These are phyloP conservation scores for Tupaia chinensis DNA, from an alignment of 2,113 vertebrate genomes.

Conservation along the genomic window DNA sequence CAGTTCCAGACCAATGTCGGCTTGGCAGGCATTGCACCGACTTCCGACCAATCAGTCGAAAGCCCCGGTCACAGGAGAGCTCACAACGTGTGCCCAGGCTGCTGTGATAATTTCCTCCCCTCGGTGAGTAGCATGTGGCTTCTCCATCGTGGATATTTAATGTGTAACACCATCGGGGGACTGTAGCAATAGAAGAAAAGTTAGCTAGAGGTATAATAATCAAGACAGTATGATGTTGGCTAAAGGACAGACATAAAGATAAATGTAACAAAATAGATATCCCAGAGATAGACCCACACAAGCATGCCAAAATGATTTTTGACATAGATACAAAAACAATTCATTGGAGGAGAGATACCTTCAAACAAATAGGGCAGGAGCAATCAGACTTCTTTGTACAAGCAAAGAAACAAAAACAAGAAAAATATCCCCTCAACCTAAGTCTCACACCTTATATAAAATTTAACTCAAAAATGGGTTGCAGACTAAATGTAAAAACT, in stretches of 20 bases:
- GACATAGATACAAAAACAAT: slow-evolving; percentile 36
- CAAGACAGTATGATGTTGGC: neutral
- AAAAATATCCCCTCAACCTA: neutral
- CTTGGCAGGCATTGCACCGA: slow-evolving; percentile 91
- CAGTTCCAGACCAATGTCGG: slow-evolving; percentile 95
- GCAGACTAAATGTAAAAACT: neutral
- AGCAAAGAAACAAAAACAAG: neutral
- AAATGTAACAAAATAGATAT: neutral
- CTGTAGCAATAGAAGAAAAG: slow-evolving; percentile 71
- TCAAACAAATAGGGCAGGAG: slow-evolving; percentile 12
- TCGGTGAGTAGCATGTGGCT: slow-evolving; percentile 92
- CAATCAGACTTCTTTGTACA: slow-evolving; percentile 13
- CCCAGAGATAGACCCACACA: slow-evolving; percentile 18
- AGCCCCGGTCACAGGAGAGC: slow-evolving; percentile 93
- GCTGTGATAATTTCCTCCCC: slow-evolving; percentile 90
- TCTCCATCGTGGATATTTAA: slow-evolving; percentile 92
- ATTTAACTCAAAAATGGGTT: slow-evolving; percentile 18
- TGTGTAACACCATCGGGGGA: slow-evolving; percentile 93
- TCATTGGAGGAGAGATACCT: slow-evolving; percentile 15
- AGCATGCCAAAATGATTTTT: slow-evolving; percentile 34
- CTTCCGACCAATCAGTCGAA: slow-evolving; percentile 91
- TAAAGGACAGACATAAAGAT: neutral
- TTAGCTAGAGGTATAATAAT: slow-evolving; percentile 28
- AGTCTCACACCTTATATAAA: neutral
- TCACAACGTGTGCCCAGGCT: slow-evolving; percentile 94